Conservation (phyloP, 1,140 invertebrate genomes). For the Atta colombica region DNA sequence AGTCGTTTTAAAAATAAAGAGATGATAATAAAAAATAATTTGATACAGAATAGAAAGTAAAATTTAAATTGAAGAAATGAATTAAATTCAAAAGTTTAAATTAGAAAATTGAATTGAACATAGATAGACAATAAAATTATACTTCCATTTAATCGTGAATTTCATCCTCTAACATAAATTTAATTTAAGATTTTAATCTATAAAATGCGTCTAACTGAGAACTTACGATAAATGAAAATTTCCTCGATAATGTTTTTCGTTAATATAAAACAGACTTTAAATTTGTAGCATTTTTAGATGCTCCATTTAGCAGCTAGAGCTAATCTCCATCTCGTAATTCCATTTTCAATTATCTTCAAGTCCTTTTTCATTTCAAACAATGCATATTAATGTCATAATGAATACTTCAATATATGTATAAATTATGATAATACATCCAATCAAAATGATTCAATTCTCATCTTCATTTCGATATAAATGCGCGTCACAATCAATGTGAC, state of each 20-base stretch:
- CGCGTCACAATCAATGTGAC: conserved; percentile 8
- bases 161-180: neutral
- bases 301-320: neutral
- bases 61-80: neutral
- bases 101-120: neutral
- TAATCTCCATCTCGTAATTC: too few relatives aligned
- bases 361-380: conserved; percentile 1
- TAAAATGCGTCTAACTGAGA: neutral
- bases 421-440: neutral
- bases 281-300: neutral
- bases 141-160: neutral
- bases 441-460: conserved; percentile 15
- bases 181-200: neutral
- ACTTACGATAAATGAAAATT: neutral
- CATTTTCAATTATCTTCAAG: neutral
- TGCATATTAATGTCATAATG: neutral
- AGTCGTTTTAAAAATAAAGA: neutral
- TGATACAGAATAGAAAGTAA: neutral
- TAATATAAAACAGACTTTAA: neutral
- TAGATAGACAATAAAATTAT: neutral
- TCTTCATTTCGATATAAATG: neutral
- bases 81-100: conserved; percentile 7
- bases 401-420: neutral
- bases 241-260: neutral
- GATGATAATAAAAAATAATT: conserved; percentile 17